Evolutionary conservation across 2,888 invertebrate species (phyloP).

Genomic region (Pseudeuparius sepicola): DNA sequence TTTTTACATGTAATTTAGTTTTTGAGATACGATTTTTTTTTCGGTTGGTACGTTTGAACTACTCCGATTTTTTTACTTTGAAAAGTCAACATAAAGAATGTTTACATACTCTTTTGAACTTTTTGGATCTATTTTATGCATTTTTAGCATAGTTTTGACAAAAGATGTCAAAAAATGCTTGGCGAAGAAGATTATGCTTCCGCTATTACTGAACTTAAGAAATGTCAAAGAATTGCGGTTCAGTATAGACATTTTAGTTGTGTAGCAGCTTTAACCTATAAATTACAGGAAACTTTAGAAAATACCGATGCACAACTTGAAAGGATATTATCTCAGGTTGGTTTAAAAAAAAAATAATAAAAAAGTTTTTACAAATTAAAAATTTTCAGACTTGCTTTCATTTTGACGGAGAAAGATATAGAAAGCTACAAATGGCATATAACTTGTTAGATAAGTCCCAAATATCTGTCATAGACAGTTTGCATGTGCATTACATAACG

Average conservation of each 20-base stretch:
- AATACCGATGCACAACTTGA: slow-evolving; percentile 89
- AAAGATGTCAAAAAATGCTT: slow-evolving; percentile 71
- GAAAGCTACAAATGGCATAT: slow-evolving; percentile 80
- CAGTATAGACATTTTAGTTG: slow-evolving; percentile 84
- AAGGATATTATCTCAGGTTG: slow-evolving; percentile 63
- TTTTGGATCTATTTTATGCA: not conserved
- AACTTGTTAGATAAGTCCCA: slow-evolving; percentile 82
- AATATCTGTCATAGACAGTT: slow-evolving; percentile 79
- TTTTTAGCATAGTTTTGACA: slow-evolving; percentile 70
- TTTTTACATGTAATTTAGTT: no score
- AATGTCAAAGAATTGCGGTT: slow-evolving; percentile 77
- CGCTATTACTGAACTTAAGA: slow-evolving; percentile 80
- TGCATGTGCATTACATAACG: slow-evolving; percentile 91
- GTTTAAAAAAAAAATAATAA: slow-evolving; percentile 2
- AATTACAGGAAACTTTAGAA: slow-evolving; percentile 83
- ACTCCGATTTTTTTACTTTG: no score
- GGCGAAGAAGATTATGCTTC: slow-evolving; percentile 76
- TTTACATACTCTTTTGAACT: not conserved
- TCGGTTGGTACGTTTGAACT: no score
- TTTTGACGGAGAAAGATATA: slow-evolving; percentile 71
- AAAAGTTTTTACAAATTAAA: slow-evolving; percentile 5
- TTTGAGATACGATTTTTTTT: no score
- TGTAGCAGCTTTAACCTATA: slow-evolving; percentile 74
- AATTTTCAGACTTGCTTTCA: slow-evolving; percentile 47
- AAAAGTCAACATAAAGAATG: not conserved